These are phyloP conservation scores for Anthonomus grandis DNA, from an alignment of 1,140 invertebrate genomes.

Conservation along the genomic window DNA sequence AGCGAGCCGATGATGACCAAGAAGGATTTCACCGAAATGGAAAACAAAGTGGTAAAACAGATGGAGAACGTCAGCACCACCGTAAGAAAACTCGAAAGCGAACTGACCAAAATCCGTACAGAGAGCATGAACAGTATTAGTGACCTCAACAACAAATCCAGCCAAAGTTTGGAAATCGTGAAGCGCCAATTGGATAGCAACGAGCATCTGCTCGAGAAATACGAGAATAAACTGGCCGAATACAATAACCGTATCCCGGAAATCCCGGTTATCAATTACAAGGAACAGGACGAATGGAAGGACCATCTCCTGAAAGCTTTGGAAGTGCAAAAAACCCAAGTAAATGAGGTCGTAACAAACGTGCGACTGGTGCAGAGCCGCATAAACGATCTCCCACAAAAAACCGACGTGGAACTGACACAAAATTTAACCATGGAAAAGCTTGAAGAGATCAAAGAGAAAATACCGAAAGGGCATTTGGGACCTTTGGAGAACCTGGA, in stretches of 20 bases:
- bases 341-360: conserved; percentile 34
- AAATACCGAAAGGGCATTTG: conserved; percentile 10
- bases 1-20: conserved; percentile 40
- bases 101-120: conserved; percentile 49
- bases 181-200: conserved; percentile 44
- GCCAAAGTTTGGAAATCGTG: conserved; percentile 41
- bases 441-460: conserved; percentile 21
- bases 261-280: conserved; percentile 11
- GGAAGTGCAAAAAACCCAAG: conserved; percentile 33
- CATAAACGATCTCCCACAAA: conserved; percentile 26
- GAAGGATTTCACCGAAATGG: conserved; percentile 49
- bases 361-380: conserved; percentile 26
- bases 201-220: conserved; percentile 54
- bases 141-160: conserved; percentile 37
- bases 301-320: conserved; percentile 40
- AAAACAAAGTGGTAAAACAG: conserved; percentile 56
- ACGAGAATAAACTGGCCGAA: conserved; percentile 55
- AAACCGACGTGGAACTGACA: conserved; percentile 29
- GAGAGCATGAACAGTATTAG: conserved; percentile 41
- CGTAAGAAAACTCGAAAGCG: conserved; percentile 54
- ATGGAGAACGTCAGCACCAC: conserved; percentile 54
- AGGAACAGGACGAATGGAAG: conserved; percentile 53
- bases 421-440: conserved; percentile 31
- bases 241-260: conserved; percentile 51
- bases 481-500: conserved; percentile 2